A percentile compares a stretch with the other conserved stretches of the same genome.
Evolutionary conservation across 2,888 invertebrate species (phyloP).

Genomic region (Rotaria magnacalcarata): DNA sequence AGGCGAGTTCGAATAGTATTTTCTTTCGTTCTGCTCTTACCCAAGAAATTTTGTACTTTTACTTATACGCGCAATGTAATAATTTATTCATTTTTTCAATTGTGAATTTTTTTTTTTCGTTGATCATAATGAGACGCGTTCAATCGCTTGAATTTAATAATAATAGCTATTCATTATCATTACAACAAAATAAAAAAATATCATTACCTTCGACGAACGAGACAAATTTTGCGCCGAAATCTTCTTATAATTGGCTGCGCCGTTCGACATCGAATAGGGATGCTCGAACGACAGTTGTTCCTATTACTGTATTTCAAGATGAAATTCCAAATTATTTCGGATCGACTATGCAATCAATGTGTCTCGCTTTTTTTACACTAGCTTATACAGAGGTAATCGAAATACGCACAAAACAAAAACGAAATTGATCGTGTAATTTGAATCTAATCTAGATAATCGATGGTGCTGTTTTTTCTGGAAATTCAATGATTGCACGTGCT

Average conservation of each 20-base stretch:
- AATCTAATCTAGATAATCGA: not conserved
- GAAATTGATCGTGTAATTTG: not conserved
- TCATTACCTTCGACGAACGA: not conserved
- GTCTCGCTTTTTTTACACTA: not conserved
- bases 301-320: not conserved
- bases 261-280: not conserved
- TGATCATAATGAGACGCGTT: not conserved
- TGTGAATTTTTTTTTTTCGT: not conserved
- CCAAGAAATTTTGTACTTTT: too few relatives aligned
- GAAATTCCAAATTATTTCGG: not conserved
- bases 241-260: not conserved
- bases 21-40: too few relatives aligned
- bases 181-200: not conserved
- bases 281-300: not conserved
- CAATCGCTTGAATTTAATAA: constrained; percentile 3
- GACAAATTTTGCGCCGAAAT: not conserved
- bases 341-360: not conserved
- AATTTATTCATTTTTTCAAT: too few relatives aligned
- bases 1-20: too few relatives aligned
- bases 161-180: not conserved
- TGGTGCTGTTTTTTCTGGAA: not conserved
- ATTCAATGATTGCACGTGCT: not conserved
- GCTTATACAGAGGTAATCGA: not conserved
- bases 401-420: too few relatives aligned
- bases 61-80: too few relatives aligned